Conservation (phyloP, 2,113 vertebrate genomes). For the Ciconia stormi region DNA sequence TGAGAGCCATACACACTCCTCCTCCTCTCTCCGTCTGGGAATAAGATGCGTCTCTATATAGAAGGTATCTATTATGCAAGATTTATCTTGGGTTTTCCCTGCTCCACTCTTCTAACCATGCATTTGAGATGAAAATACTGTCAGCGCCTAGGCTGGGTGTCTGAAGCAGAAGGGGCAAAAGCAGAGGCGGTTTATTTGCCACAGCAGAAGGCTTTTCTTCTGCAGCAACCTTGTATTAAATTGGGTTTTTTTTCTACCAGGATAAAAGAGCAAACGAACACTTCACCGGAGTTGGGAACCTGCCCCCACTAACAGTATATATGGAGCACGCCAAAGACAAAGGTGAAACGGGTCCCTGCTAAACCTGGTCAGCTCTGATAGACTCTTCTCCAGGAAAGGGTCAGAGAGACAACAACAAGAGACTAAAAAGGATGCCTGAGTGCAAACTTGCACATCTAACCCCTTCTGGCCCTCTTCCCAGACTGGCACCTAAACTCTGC, state of each 20-base stretch:
- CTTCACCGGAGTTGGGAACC: neutral
- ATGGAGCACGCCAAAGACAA: accelerated
- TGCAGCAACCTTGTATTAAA: neutral
- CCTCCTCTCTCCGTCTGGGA: neutral
- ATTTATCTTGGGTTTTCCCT: neutral
- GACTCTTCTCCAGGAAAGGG: neutral
- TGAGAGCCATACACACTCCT: neutral
- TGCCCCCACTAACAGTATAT: neutral
- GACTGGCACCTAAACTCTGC: neutral
- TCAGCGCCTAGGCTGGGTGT: neutral
- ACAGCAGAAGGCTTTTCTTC: neutral
- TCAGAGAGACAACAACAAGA: neutral
- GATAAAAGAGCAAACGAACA: neutral
- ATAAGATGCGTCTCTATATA: neutral
- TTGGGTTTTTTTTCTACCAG: neutral
- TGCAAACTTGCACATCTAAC: neutral
- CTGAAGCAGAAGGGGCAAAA: neutral
- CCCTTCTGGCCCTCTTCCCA: neutral
- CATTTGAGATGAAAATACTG: neutral
- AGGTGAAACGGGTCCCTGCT: neutral
- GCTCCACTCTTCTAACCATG: neutral
- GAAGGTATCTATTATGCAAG: neutral
- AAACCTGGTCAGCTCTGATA: neutral
- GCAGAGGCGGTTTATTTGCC: neutral
- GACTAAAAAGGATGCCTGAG: neutral